Evolutionary conservation across 2,113 vertebrate species (phyloP).

Genomic region (Stegastes partitus): DNA sequence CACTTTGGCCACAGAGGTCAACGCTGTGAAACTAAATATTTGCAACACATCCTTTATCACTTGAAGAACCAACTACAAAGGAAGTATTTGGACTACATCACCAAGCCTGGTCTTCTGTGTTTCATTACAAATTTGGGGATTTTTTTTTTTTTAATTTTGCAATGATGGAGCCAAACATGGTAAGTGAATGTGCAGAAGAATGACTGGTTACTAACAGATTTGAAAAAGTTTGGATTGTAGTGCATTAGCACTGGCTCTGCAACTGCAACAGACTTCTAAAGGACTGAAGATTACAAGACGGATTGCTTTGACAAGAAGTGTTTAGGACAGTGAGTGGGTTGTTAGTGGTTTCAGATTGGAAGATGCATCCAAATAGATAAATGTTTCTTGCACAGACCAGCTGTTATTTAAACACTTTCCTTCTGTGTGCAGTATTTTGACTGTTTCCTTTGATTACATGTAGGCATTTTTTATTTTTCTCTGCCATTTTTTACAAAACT

Average conservation of each 20-base stretch:
- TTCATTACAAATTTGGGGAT: constrained; percentile 22
- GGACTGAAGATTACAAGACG: constrained; percentile 14
- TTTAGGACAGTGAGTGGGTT: constrained; percentile 13
- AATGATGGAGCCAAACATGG: constrained; percentile 68
- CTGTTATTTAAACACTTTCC: constrained; percentile 10
- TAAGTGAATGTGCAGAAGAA: constrained; percentile 51
- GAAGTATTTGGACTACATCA: constrained; percentile 27
- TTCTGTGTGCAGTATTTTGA: background rate
- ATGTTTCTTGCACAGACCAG: background rate
- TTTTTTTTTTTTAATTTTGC: constrained; percentile 33
- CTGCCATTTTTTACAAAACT: background rate
- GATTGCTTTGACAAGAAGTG: constrained; percentile 39
- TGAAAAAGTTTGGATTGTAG: constrained; percentile 16
- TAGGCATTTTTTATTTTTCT: background rate
- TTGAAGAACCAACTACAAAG: background rate
- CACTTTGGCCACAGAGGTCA: constrained; percentile 56
- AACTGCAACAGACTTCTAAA: constrained; percentile 25
- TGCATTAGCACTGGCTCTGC: constrained; percentile 13
- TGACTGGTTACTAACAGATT: constrained; percentile 3
- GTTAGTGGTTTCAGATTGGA: constrained; percentile 7
- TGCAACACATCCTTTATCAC: constrained; percentile 16
- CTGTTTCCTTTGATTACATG: background rate
- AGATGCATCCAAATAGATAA: constrained; percentile 14
- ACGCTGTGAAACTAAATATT: constrained; percentile 41
- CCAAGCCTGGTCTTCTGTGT: background rate